phyloP scores from a whole-genome alignment of 1,140 invertebrate species.

The Saccostrea cuccullata region DNA sequence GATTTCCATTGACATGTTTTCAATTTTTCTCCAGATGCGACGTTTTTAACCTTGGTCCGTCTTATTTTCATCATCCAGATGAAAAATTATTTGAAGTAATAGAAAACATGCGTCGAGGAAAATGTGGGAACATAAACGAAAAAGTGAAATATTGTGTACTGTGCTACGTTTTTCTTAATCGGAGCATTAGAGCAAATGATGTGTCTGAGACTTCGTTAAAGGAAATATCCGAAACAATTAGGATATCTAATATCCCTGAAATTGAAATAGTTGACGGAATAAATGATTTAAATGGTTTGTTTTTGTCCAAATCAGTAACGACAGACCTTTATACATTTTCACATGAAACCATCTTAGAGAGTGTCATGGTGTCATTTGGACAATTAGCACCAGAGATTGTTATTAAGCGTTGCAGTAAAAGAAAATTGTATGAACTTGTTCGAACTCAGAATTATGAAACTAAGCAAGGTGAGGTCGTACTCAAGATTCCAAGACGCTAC shows the following conservation, averaged over 20 bases:
- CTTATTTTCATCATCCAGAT: background rate
- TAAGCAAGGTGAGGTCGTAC: background rate
- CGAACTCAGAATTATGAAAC: background rate
- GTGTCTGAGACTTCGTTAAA: background rate
- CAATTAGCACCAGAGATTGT: background rate
- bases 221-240: background rate
- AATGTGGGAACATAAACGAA: background rate
- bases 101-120: background rate
- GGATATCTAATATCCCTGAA: background rate
- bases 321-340: background rate
- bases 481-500: background rate
- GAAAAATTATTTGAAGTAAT: background rate
- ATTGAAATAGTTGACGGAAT: too few relatives aligned
- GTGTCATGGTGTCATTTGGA: background rate
- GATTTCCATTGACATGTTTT: background rate
- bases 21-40: background rate
- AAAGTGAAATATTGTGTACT: background rate
- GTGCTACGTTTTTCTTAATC: background rate
- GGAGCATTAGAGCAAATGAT: background rate
- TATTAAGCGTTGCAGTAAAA: background rate
- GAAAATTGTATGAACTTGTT: background rate
- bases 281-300: background rate
- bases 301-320: background rate
- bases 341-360: background rate
- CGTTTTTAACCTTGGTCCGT: background rate